Conservation (phyloP, 2,888 invertebrate species). For the Salticus scenicus region DNA sequence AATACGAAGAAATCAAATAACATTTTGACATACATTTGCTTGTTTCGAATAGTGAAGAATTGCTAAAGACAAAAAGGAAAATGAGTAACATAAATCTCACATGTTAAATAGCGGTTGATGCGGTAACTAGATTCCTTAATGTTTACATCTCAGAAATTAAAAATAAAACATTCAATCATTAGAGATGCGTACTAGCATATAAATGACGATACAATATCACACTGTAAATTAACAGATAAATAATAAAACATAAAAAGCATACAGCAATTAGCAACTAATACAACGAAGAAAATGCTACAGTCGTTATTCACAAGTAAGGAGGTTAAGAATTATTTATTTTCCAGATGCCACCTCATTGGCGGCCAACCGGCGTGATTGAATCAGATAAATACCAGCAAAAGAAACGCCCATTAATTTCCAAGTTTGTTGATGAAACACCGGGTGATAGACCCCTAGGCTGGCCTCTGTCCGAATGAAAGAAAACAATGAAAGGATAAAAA, state of each 20-base stretch:
- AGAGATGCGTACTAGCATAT: not conserved
- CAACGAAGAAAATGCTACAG: not conserved
- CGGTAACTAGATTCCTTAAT: too few relatives aligned
- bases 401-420: not conserved
- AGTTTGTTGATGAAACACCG: not conserved
- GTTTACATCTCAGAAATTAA: not conserved
- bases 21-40: too few relatives aligned
- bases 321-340: not conserved
- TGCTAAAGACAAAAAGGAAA: too few relatives aligned
- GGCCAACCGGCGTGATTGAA: conserved; percentile 1
- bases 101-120: too few relatives aligned
- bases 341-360: not conserved
- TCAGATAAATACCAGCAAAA: not conserved
- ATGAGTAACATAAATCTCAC: too few relatives aligned
- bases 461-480: not conserved
- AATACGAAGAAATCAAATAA: too few relatives aligned
- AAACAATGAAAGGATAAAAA: not conserved
- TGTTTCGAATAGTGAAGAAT: too few relatives aligned
- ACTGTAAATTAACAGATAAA: not conserved
- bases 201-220: not conserved
- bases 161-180: not conserved
- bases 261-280: not conserved
- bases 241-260: not conserved
- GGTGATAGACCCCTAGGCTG: not conserved
- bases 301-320: not conserved